Percentiles rank a stretch among this genome's conserved stretches.
Conservation (phyloP, 2,797 vertebrate species). For the Taenioides sp. region DNA sequence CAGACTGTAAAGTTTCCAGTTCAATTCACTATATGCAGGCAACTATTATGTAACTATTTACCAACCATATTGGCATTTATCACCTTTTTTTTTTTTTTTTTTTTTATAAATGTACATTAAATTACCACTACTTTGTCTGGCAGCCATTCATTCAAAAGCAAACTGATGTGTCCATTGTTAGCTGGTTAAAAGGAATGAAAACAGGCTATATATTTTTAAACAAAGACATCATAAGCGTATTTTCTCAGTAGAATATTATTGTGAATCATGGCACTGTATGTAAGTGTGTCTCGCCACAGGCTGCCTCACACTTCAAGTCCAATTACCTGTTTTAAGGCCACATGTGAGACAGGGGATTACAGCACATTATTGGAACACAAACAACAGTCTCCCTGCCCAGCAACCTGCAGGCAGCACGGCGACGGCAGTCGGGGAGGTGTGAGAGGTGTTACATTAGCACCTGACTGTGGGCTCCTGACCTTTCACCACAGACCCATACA, state of each 20-base stretch:
- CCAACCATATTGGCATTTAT: background rate
- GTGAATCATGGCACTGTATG: conserved; percentile 32
- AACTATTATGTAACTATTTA: background rate
- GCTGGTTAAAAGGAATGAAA: conserved; percentile 25
- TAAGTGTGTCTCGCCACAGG: conserved; percentile 56
- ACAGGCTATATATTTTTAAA: conserved; percentile 10
- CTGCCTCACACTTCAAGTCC: conserved; percentile 66
- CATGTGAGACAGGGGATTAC: conserved; percentile 69
- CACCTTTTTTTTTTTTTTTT: no score
- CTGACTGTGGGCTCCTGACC: conserved; percentile 79
- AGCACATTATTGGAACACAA: conserved; percentile 76
- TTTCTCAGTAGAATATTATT: conserved; percentile 25
- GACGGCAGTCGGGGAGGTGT: conserved; percentile 60
- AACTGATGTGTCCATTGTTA: background rate
- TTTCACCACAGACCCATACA: conserved; percentile 70
- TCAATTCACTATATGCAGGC: background rate
- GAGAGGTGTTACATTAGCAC: conserved; percentile 85
- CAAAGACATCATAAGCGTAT: conserved; percentile 14
- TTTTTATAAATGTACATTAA: background rate
- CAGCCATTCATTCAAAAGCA: background rate
- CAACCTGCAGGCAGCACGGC: conserved; percentile 66
- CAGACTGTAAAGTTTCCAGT: background rate
- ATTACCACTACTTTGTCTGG: background rate
- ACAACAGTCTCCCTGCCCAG: conserved; percentile 74
- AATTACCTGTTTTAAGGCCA: conserved; percentile 78